Percentiles rank a stretch among this genome's conserved stretches.
phyloP scores from a whole-genome alignment of 1,140 invertebrate genomes.

The Marisa cornuarietis region DNA sequence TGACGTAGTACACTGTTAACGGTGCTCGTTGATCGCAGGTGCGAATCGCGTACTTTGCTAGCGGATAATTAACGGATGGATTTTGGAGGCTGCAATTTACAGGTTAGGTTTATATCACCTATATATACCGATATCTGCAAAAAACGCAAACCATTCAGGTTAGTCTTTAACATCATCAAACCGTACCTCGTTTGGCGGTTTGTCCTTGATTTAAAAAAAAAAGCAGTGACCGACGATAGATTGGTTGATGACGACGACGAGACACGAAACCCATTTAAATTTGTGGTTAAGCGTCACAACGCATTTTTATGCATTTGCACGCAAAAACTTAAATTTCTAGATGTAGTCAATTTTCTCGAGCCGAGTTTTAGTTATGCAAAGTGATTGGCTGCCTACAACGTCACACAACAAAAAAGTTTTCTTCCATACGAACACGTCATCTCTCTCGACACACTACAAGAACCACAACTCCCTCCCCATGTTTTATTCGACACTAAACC shows the following conservation, averaged over 20 bases:
- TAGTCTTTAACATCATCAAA: too few species aligned
- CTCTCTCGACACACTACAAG: slow-evolving; percentile 22
- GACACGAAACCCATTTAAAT: slow-evolving; percentile 4
- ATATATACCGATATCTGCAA: too few species aligned
- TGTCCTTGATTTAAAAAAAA: too few species aligned
- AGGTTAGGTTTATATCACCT: too few species aligned
- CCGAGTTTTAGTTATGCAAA: slow-evolving; percentile 27
- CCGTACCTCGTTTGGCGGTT: too few species aligned
- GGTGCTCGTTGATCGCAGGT: too few species aligned
- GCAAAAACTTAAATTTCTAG: slow-evolving; percentile 31
- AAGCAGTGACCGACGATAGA: too few species aligned
- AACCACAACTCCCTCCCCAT: slow-evolving; percentile 23
- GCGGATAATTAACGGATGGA: too few species aligned
- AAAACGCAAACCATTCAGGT: too few species aligned
- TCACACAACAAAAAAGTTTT: slow-evolving; percentile 35
- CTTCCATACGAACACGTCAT: slow-evolving; percentile 39
- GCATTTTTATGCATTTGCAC: slow-evolving; percentile 29
- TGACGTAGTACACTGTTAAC: too few species aligned
- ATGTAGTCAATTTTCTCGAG: slow-evolving; percentile 33
- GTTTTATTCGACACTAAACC: slow-evolving; percentile 26
- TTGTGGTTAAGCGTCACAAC: slow-evolving; percentile 34
- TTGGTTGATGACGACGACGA: neutral
- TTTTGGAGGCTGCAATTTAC: too few species aligned
- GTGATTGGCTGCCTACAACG: slow-evolving; percentile 35
- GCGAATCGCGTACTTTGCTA: too few species aligned